phyloP scores from a whole-genome alignment of 1,140 invertebrate genomes.

The Hirudo medicinalis region DNA sequence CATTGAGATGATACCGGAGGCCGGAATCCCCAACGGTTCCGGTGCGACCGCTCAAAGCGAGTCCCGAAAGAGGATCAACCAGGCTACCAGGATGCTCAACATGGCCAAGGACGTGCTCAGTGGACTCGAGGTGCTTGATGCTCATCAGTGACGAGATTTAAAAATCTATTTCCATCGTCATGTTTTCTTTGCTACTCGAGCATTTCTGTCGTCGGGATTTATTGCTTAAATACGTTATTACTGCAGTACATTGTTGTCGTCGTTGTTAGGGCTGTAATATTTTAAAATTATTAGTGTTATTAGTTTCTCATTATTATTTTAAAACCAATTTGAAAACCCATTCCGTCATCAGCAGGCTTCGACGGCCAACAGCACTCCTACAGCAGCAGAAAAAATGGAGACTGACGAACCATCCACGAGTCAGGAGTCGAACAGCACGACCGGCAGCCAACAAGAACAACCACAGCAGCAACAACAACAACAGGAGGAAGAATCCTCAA shows the following conservation, averaged over 20 bases:
- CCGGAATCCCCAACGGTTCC: neutral
- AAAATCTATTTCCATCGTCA: too few relatives aligned
- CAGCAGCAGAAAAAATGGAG: neutral
- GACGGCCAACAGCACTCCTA: constrained; percentile 16
- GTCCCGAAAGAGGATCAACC: constrained; percentile 34
- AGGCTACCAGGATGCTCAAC: constrained; percentile 32
- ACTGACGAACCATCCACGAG: neutral
- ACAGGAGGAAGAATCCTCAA: constrained; percentile 9
- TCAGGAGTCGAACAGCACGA: neutral
- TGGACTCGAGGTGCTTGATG: constrained; percentile 30
- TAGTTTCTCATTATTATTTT: too few relatives aligned
- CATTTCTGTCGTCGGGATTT: too few relatives aligned
- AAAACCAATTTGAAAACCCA: neutral
- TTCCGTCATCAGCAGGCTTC: neutral
- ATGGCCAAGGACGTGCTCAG: constrained; percentile 32
- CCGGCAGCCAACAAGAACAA: neutral
- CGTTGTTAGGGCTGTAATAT: too few relatives aligned
- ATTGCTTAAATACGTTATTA: too few relatives aligned
- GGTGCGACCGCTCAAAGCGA: constrained; percentile 30
- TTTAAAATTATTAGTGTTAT: too few relatives aligned
- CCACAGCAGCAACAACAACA: constrained; percentile 25
- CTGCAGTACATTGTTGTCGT: too few relatives aligned
- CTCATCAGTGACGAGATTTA: too few relatives aligned
- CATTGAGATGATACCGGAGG: too few relatives aligned
- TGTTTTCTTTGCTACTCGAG: too few relatives aligned